Evolutionary conservation across 2,888 invertebrate species (phyloP).

Genomic region (Diadegma fenestrale): DNA sequence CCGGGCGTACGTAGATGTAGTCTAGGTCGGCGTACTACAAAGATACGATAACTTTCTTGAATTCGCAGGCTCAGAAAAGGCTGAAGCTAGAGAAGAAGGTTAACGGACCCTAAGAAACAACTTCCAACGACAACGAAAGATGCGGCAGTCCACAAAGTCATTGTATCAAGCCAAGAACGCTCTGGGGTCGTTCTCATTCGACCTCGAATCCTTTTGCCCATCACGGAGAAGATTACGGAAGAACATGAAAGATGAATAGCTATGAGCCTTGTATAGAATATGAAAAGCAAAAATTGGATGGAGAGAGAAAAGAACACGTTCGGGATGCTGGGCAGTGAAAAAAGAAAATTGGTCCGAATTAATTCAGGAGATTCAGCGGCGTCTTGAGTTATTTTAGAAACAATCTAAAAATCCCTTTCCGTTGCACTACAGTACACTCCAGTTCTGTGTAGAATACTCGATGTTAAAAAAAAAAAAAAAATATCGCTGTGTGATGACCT

Average conservation of each 20-base stretch:
- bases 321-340: conserved; percentile 30
- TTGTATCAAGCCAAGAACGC: conserved; percentile 56
- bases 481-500: too few relatives aligned
- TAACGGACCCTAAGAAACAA: conserved; percentile 38
- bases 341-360: conserved; percentile 29
- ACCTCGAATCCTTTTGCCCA: conserved; percentile 58
- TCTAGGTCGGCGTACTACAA: conserved; percentile 47
- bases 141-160: conserved; percentile 47
- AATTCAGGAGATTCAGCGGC: not conserved
- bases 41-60: conserved; percentile 58
- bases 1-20: conserved; percentile 39
- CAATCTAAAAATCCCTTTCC: not conserved
- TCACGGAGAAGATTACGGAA: conserved; percentile 58
- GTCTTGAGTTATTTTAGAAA: not conserved
- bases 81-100: conserved; percentile 24
- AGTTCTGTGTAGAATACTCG: not conserved
- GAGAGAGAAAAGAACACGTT: conserved; percentile 43
- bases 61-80: conserved; percentile 33
- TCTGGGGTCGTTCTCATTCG: conserved; percentile 62
- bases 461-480: conserved; percentile 5
- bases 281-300: conserved; percentile 34
- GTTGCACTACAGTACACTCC: not conserved
- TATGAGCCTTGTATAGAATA: conserved; percentile 37
- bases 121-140: conserved; percentile 54
- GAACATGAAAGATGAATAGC: conserved; percentile 56